A percentile compares a stretch with the other conserved stretches of the same genome.
Conservation (phyloP, 2,113 vertebrate species). For the Sinocyclocheilus anophthalmus region DNA sequence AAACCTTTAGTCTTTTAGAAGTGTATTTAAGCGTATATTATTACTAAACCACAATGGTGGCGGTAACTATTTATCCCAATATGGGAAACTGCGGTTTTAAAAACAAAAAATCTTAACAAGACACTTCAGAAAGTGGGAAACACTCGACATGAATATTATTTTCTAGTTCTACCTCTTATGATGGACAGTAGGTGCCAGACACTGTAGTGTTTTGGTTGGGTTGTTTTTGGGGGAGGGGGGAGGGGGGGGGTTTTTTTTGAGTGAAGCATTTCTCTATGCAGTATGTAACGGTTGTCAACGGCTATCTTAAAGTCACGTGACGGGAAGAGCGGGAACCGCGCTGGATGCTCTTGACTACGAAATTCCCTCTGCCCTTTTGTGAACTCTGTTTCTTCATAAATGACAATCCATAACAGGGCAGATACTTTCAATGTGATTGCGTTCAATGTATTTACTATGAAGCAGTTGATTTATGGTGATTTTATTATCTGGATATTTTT, state of each 20-base stretch:
- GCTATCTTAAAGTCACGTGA: constrained; percentile 22
- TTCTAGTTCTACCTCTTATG: constrained; percentile 92
- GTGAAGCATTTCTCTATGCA: constrained; percentile 74
- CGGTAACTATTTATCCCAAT: not conserved
- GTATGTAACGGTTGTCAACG: constrained; percentile 56
- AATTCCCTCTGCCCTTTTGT: constrained; percentile 42
- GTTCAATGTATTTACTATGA: constrained; percentile 43
- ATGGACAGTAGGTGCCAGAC: constrained; percentile 81
- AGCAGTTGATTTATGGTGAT: constrained; percentile 50
- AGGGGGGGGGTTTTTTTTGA: too few relatives aligned
- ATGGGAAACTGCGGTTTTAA: not conserved
- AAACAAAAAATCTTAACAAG: constrained; percentile 12
- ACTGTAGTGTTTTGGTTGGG: constrained; percentile 76
- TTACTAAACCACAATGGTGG: not conserved
- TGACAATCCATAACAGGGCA: constrained; percentile 39
- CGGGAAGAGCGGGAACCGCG: constrained; percentile 38
- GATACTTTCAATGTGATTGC: constrained; percentile 57
- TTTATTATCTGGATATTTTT: constrained; percentile 53
- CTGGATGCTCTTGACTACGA: constrained; percentile 65
- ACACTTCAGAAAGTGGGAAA: constrained; percentile 74
- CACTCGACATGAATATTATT: constrained; percentile 68
- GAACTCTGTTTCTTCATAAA: constrained; percentile 21
- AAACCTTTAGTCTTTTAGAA: not conserved
- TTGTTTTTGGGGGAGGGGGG: too few relatives aligned
- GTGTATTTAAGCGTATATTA: not conserved